phyloP scores from a whole-genome alignment of 2,113 vertebrate genomes.

The Eolophus roseicapilla region DNA sequence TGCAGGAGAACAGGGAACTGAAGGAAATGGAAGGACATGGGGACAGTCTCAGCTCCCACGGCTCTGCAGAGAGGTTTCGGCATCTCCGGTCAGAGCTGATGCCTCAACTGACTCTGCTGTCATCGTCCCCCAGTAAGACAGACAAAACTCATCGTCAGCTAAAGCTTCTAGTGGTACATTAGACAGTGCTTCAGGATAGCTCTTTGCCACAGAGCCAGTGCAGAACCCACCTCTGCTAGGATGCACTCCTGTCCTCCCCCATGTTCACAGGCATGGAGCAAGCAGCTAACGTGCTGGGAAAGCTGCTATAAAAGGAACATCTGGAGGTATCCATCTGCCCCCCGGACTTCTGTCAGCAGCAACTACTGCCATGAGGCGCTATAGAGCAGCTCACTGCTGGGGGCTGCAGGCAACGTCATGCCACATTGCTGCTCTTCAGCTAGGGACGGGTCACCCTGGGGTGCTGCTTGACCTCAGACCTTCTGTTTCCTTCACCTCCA shows the following conservation, averaged over 20 bases:
- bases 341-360: not conserved
- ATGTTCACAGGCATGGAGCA: accelerated
- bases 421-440: not conserved
- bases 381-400: not conserved
- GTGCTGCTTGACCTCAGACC: not conserved
- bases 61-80: not conserved
- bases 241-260: accelerated
- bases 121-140: not conserved
- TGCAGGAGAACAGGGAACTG: slow-evolving; percentile 4
- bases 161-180: not conserved
- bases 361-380: not conserved
- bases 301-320: not conserved
- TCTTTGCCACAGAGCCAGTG: not conserved
- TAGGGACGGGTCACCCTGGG: not conserved
- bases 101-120: not conserved
- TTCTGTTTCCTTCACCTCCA: not conserved
- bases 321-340: not conserved
- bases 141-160: not conserved
- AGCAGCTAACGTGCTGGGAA: not conserved
- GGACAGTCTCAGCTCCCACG: not conserved
- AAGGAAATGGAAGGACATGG: not conserved
- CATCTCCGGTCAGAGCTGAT: not conserved
- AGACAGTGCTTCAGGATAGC: not conserved
- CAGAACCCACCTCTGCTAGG: not conserved
- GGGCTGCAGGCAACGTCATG: accelerated